Evolutionary conservation across 2,888 invertebrate species (phyloP).

Genomic region (Polymixis flavicincta): DNA sequence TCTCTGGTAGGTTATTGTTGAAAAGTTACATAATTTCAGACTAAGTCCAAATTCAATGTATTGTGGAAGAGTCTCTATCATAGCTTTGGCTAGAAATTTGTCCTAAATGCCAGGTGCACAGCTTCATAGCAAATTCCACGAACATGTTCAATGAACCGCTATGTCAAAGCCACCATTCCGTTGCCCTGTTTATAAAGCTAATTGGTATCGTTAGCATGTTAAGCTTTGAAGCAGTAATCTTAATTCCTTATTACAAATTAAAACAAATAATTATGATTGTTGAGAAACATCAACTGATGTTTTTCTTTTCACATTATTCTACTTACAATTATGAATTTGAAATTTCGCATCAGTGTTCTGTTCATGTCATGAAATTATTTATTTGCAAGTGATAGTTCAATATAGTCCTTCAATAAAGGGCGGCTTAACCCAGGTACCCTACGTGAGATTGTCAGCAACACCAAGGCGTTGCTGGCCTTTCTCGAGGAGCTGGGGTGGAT

Average conservation of each 20-base stretch:
- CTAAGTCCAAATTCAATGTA: background rate
- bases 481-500: no score
- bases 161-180: slow-evolving; percentile 17
- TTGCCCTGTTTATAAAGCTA: background rate
- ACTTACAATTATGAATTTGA: background rate
- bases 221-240: background rate
- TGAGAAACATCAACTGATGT: background rate
- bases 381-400: background rate
- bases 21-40: background rate
- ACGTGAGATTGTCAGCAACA: no score
- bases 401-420: no score
- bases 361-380: background rate
- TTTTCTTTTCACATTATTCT: background rate
- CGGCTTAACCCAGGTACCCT: no score
- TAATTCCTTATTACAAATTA: background rate
- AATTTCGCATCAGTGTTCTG: background rate
- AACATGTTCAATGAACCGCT: slow-evolving; percentile 10
- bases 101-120: background rate
- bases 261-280: no score
- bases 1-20: background rate
- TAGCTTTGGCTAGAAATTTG: background rate
- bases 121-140: slow-evolving; percentile 19
- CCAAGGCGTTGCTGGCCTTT: no score
- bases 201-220: background rate
- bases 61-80: background rate